A percentile compares a stretch with the other conserved stretches of the same genome.
These are phyloP conservation scores for Halichoerus grypus DNA, from an alignment of 2,113 vertebrate species.

Conservation along the genomic window DNA sequence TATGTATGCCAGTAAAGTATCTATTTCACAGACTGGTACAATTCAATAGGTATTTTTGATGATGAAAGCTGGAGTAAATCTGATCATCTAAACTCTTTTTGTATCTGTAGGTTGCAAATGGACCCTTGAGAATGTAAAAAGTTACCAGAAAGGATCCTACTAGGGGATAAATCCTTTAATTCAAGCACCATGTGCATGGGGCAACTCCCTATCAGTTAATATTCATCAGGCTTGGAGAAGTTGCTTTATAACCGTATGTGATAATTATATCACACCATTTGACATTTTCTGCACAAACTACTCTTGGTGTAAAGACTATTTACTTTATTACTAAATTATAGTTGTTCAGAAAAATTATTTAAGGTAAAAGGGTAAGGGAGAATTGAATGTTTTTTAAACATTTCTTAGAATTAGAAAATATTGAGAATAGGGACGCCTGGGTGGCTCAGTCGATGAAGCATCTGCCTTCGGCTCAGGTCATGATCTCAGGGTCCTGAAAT, in stretches of 20 bases:
- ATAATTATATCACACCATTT: not conserved
- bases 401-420: conserved; percentile 4
- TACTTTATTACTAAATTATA: conserved; percentile 22
- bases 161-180: not conserved
- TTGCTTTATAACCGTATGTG: not conserved
- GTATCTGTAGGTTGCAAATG: not conserved
- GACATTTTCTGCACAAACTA: conserved; percentile 24
- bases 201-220: not conserved
- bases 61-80: not conserved
- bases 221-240: not conserved
- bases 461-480: not conserved
- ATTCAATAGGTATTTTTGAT: not conserved
- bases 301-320: not conserved
- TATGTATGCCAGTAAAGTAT: not conserved
- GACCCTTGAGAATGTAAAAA: not conserved
- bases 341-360: not conserved
- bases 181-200: not conserved
- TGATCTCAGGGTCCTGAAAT: not conserved
- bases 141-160: not conserved
- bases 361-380: not conserved
- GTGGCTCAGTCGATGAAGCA: not conserved
- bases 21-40: not conserved
- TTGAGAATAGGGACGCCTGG: not conserved
- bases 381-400: not conserved
- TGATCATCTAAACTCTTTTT: not conserved